Percentiles rank a stretch among this genome's conserved stretches.
Evolutionary conservation across 2,888 invertebrate species (phyloP).

Genomic region (Bursaphelenchus okinawaensis): DNA sequence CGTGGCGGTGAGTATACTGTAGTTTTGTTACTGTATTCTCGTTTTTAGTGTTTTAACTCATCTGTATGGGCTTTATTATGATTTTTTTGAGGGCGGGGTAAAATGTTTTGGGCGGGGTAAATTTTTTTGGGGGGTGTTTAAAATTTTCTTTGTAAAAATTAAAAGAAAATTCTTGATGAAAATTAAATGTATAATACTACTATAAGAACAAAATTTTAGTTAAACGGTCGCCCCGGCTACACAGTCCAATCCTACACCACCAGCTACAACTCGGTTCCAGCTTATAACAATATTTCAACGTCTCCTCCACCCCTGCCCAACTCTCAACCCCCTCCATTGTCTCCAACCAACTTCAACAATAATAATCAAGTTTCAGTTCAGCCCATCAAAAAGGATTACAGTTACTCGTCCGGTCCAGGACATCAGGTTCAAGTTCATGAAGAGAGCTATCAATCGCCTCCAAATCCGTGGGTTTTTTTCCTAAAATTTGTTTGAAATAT

Average conservation of each 20-base stretch:
- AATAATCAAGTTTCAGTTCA: neutral
- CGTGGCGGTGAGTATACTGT: slow-evolving; percentile 39
- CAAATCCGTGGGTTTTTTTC: neutral
- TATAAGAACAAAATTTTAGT: neutral
- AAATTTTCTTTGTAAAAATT: too few species aligned
- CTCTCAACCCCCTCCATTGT: slow-evolving; percentile 9
- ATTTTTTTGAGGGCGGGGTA: too few species aligned
- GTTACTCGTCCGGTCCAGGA: neutral
- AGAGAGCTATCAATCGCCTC: neutral
- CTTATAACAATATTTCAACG: neutral
- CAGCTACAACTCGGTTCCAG: slow-evolving; percentile 8
- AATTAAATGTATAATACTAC: too few species aligned
- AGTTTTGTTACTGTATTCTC: too few species aligned
- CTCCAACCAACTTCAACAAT: slow-evolving; percentile 6
- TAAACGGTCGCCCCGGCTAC: neutral
- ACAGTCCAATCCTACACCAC: neutral
- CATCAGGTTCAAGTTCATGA: neutral
- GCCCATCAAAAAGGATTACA: neutral
- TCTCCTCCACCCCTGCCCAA: slow-evolving; percentile 1
- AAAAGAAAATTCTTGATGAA: too few species aligned
- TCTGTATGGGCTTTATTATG: too few species aligned
- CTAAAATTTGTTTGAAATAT: too few species aligned
- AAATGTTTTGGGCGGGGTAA: neutral
- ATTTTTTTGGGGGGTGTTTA: too few species aligned
- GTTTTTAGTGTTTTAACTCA: too few species aligned